phyloP scores from a whole-genome alignment of 2,113 vertebrate genomes.

The Mastomys coucha region DNA sequence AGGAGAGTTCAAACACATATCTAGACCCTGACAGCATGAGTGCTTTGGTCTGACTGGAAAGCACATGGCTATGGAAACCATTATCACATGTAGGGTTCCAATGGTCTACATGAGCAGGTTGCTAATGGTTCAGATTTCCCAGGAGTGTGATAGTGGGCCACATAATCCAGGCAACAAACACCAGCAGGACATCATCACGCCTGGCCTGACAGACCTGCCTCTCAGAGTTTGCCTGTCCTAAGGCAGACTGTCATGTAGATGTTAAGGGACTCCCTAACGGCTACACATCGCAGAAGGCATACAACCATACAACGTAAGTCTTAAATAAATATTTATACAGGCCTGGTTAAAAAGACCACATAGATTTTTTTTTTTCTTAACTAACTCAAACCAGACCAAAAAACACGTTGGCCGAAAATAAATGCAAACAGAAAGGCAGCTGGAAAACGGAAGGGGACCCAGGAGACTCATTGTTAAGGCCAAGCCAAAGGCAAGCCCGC shows the following conservation, averaged over 20 bases:
- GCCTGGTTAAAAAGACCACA: constrained; percentile 60
- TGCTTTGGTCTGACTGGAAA: not conserved
- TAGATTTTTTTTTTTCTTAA: no score
- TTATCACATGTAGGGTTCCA: not conserved
- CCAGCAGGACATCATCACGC: not conserved
- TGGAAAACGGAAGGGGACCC: constrained; percentile 69
- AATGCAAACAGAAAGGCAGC: constrained; percentile 81
- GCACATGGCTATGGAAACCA: not conserved
- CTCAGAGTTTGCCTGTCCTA: not conserved
- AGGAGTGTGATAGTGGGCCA: not conserved
- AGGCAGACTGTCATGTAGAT: constrained; percentile 21
- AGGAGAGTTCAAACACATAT: not conserved
- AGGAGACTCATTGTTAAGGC: constrained; percentile 66
- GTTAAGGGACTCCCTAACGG: not conserved
- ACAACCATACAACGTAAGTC: constrained; percentile 61
- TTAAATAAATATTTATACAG: constrained; percentile 78
- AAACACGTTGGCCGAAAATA: constrained; percentile 67
- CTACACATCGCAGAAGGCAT: constrained; percentile 22
- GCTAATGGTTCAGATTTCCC: not conserved
- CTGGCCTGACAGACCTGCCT: not conserved
- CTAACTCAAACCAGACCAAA: constrained; percentile 53
- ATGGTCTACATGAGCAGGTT: not conserved
- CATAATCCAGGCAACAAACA: not conserved
- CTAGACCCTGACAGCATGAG: not conserved
- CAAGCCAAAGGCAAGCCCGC: constrained; percentile 68